A percentile compares a stretch with the other conserved stretches of the same genome.
These are phyloP conservation scores for Eumerus sabulonum DNA, from an alignment of 2,888 invertebrate genomes.

Conservation along the genomic window DNA sequence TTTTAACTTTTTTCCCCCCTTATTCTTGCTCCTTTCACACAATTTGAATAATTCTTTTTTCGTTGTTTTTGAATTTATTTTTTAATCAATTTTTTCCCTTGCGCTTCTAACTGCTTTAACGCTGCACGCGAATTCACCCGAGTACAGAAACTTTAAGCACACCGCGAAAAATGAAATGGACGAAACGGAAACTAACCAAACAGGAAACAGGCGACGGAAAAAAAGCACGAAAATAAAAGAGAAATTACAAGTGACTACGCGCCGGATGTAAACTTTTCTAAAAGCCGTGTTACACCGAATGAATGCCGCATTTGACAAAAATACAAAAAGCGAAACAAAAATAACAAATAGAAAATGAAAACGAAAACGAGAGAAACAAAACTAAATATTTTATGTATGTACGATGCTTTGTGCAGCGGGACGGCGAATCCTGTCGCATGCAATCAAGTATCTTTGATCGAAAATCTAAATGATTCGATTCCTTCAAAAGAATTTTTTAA, in stretches of 20 bases:
- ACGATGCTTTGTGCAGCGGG: conserved; percentile 8
- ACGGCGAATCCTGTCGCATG: conserved; percentile 25
- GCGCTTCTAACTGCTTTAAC: no score
- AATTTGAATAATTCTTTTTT: conserved; percentile 1
- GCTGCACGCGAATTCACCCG: conserved; percentile 11
- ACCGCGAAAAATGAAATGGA: not conserved
- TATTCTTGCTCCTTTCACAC: not conserved
- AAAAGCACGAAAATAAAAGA: not conserved
- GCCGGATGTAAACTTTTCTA: conserved; percentile 12
- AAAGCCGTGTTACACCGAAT: not conserved
- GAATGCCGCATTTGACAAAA: not conserved
- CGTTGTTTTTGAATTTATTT: not conserved
- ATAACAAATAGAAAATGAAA: no score
- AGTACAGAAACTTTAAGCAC: conserved; percentile 3
- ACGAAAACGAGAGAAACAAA: not conserved
- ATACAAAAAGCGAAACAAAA: not conserved
- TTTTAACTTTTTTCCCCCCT: conserved; percentile 32
- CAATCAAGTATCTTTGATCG: conserved; percentile 49
- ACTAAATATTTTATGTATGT: not conserved
- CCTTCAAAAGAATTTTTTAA: conserved; percentile 36
- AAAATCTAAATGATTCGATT: conserved; percentile 49
- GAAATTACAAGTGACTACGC: conserved; percentile 8
- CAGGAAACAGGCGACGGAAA: not conserved
- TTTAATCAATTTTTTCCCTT: no score
- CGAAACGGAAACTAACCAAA: no score